Conservation (phyloP, 2,888 invertebrate genomes). For the Physocephala rufipes region DNA sequence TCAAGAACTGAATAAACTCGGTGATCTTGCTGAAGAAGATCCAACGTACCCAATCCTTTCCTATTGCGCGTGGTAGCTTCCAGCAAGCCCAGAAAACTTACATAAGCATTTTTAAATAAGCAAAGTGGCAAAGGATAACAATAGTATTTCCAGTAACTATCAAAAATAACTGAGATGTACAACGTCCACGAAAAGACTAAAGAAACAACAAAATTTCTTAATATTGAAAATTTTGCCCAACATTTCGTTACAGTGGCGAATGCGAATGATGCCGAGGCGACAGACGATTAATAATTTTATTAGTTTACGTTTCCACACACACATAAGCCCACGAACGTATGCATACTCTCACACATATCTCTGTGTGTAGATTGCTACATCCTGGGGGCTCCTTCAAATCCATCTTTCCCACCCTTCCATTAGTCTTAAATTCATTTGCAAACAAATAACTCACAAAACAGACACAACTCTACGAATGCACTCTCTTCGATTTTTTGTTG, state of each 20-base stretch:
- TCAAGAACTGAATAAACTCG: too few species aligned
- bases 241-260: not conserved
- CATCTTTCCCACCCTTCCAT: constrained; percentile 2
- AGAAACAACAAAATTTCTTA: too few species aligned
- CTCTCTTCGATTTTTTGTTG: not conserved
- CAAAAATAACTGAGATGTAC: not conserved
- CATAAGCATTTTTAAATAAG: too few species aligned
- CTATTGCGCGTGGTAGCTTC: too few species aligned
- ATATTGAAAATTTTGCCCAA: constrained; percentile 7
- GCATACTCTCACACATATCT: constrained; percentile 3
- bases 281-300: constrained; percentile 3
- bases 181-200: not conserved
- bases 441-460: constrained; percentile 29
- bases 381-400: not conserved
- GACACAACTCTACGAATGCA: too few species aligned
- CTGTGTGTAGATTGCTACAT: not conserved
- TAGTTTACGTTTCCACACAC: constrained; percentile 11
- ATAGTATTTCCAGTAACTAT: not conserved
- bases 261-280: constrained; percentile 13
- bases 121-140: constrained; percentile 28
- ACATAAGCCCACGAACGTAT: too few species aligned
- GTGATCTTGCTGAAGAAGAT: too few species aligned
- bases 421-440: constrained; percentile 32
- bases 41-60: too few species aligned
- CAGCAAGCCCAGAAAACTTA: too few species aligned